Conservation (phyloP, 2,797 vertebrate species). For the Tinamus major region DNA sequence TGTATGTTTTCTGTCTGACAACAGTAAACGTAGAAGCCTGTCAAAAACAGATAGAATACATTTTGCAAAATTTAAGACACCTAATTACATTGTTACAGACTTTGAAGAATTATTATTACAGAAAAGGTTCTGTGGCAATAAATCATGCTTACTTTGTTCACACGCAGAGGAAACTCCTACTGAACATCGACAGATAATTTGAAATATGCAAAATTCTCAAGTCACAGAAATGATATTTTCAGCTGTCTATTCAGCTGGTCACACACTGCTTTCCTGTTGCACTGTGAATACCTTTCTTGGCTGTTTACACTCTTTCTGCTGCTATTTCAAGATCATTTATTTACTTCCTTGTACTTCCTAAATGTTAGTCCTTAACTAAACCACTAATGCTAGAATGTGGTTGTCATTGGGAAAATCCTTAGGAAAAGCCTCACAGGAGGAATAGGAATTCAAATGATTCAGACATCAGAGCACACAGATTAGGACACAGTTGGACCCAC, state of each 20-base stretch:
- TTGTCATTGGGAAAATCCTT: not conserved
- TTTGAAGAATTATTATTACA: not conserved
- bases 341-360: not conserved
- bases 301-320: not conserved
- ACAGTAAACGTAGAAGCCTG: not conserved
- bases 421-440: not conserved
- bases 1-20: not conserved
- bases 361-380: not conserved
- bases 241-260: not conserved
- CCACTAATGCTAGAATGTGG: fast-evolving
- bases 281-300: not conserved
- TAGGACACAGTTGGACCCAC: not conserved
- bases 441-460: not conserved
- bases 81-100: not conserved
- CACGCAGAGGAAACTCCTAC: not conserved
- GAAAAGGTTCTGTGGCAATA: not conserved
- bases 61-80: not conserved
- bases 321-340: not conserved
- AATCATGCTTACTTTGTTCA: not conserved
- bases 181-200: not conserved
- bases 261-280: not conserved
- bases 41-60: not conserved
- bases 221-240: not conserved
- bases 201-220: not conserved
- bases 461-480: not conserved